These are phyloP conservation scores for Bos taurus DNA, from an alignment of 2,113 vertebrate species.

Conservation along the genomic window DNA sequence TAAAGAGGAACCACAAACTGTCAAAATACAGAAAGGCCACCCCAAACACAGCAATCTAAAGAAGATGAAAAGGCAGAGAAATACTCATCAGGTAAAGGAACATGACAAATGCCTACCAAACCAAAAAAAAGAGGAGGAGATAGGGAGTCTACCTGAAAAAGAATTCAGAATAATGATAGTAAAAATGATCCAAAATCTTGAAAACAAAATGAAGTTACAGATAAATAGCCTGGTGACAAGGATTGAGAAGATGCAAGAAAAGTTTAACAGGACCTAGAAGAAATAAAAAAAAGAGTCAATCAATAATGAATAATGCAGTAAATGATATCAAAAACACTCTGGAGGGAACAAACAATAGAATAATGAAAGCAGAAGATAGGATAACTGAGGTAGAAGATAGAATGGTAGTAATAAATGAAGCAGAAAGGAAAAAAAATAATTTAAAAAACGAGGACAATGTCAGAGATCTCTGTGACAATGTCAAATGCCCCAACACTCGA, in stretches of 20 bases:
- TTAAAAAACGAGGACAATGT: not conserved
- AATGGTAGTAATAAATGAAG: no score
- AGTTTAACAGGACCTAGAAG: not conserved
- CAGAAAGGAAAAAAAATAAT: no score
- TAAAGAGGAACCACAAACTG: not conserved
- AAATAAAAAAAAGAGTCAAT: not conserved
- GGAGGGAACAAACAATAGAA: not conserved
- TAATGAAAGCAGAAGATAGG: not conserved
- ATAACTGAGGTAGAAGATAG: not conserved
- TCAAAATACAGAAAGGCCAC: no score
- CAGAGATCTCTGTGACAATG: not conserved
- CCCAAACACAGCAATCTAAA: no score
- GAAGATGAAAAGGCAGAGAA: no score
- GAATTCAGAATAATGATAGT: no score
- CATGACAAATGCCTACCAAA: no score
- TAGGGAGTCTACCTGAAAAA: no score
- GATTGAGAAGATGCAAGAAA: not conserved
- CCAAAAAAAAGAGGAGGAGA: no score
- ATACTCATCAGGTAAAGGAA: no score
- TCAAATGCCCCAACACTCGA: not conserved
- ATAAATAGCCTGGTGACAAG: not conserved
- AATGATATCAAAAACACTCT: not conserved
- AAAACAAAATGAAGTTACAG: not conserved
- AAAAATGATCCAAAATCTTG: not conserved
- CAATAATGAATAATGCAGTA: not conserved